A percentile compares a stretch with the other conserved stretches of the same genome.
Conservation (phyloP, 2,797 vertebrate species). For the Astyanax mexicanus region DNA sequence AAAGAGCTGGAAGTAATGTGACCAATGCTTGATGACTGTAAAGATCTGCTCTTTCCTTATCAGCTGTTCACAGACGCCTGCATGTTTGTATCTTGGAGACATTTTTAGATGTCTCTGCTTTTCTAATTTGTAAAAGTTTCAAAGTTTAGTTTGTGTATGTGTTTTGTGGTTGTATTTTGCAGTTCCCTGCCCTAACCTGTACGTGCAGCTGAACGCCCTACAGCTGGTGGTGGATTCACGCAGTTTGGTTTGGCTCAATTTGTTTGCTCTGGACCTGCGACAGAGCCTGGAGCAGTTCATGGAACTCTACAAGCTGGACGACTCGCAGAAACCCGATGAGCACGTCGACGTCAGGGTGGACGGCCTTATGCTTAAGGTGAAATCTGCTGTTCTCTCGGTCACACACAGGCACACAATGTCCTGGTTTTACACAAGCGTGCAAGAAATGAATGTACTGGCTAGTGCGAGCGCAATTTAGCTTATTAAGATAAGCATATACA, state of each 20-base stretch:
- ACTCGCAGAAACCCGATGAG: conserved; percentile 95
- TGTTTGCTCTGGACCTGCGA: conserved; percentile 92
- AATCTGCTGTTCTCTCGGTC: neutral
- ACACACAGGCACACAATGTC: neutral
- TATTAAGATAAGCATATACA: too few relatives aligned
- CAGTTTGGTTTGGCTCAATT: conserved; percentile 97
- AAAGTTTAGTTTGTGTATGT: neutral
- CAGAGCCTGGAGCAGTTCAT: conserved; percentile 98
- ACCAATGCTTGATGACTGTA: neutral
- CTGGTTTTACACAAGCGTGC: neutral
- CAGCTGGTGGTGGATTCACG: conserved; percentile 94
- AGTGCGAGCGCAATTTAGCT: too few relatives aligned
- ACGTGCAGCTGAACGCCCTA: conserved; percentile 94
- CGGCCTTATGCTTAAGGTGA: conserved; percentile 97
- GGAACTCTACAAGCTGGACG: conserved; percentile 95
- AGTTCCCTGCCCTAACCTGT: conserved; percentile 97
- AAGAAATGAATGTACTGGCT: too few relatives aligned
- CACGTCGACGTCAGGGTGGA: conserved; percentile 95
- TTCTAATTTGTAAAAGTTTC: too few relatives aligned
- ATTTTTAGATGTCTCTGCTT: too few relatives aligned
- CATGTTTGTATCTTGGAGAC: too few relatives aligned
- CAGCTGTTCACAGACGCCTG: neutral
- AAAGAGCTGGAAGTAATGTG: neutral
- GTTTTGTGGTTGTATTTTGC: conserved; percentile 44
- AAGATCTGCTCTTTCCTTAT: too few relatives aligned